phyloP scores from a whole-genome alignment of 2,797 vertebrate genomes.

The Catharus ustulatus region DNA sequence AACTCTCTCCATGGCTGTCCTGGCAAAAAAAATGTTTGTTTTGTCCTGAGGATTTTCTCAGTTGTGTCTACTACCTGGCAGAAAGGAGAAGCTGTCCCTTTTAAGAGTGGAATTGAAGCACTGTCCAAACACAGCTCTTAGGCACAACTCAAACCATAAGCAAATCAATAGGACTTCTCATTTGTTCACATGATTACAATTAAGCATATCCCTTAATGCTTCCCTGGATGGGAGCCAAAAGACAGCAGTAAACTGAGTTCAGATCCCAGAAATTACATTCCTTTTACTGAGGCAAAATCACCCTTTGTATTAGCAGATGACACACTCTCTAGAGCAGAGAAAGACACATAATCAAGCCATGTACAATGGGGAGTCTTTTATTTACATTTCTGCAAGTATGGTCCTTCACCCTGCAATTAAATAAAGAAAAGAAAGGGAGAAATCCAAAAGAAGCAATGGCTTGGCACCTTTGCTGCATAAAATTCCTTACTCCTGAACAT shows the following conservation, averaged over 20 bases:
- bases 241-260: constrained; percentile 23
- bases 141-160: neutral
- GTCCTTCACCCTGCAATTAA: neutral
- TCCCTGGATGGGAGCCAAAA: constrained; percentile 38
- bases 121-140: constrained; percentile 7
- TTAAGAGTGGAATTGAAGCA: neutral
- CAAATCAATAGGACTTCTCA: constrained; percentile 44
- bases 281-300: constrained; percentile 21
- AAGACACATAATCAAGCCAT: neutral
- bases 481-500: neutral
- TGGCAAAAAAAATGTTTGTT: neutral
- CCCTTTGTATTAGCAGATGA: neutral
- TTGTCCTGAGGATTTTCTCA: neutral
- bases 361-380: neutral
- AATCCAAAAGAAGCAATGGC: neutral
- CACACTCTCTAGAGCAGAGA: neutral
- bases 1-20: neutral
- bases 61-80: neutral
- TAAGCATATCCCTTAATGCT: constrained; percentile 47
- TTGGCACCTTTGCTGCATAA: constrained; percentile 26
- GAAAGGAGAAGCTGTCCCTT: neutral
- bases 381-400: neutral
- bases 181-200: constrained; percentile 46
- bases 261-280: constrained; percentile 42
- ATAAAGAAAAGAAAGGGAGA: neutral